phyloP scores from a whole-genome alignment of 2,888 invertebrate species.

The Tanypteryx hageni region DNA sequence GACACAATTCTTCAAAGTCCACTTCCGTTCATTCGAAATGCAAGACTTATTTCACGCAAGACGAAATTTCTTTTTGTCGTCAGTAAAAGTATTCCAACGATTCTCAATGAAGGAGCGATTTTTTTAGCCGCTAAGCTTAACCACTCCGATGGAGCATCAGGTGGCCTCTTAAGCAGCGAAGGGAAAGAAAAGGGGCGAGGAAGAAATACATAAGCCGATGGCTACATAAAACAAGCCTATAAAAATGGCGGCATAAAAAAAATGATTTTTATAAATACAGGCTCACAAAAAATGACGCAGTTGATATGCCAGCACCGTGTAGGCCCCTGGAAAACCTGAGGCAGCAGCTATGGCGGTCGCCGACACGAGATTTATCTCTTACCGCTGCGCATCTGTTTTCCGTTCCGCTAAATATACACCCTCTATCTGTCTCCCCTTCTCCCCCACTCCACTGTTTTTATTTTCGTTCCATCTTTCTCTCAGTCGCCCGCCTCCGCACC shows the following conservation, averaged over 20 bases:
- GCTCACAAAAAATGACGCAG: conserved; percentile 21
- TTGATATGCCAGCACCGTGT: neutral
- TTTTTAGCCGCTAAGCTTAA: neutral
- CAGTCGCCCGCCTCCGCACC: neutral
- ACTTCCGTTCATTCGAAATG: neutral
- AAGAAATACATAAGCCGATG: conserved; percentile 27
- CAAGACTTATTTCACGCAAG: neutral
- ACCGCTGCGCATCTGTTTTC: conserved; percentile 59
- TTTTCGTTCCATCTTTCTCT: conserved; percentile 18
- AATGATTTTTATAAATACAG: conserved; percentile 37
- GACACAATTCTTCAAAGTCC: no score
- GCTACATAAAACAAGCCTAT: conserved; percentile 59
- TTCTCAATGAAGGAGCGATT: neutral
- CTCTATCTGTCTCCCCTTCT: conserved; percentile 31
- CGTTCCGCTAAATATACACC: conserved; percentile 56
- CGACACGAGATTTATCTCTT: conserved; percentile 50
- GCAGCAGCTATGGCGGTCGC: neutral
- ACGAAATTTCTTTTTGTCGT: neutral
- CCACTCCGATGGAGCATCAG: conserved; percentile 45
- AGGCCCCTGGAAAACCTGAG: conserved; percentile 28
- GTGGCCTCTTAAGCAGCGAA: conserved; percentile 53
- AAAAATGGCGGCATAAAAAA: conserved; percentile 54
- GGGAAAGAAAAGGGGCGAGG: conserved; percentile 25
- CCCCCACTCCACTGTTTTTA: conserved; percentile 19
- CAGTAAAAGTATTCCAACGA: conserved; percentile 18